Conservation (phyloP, 2,797 vertebrate species). For the Sebastiscus tertius region DNA sequence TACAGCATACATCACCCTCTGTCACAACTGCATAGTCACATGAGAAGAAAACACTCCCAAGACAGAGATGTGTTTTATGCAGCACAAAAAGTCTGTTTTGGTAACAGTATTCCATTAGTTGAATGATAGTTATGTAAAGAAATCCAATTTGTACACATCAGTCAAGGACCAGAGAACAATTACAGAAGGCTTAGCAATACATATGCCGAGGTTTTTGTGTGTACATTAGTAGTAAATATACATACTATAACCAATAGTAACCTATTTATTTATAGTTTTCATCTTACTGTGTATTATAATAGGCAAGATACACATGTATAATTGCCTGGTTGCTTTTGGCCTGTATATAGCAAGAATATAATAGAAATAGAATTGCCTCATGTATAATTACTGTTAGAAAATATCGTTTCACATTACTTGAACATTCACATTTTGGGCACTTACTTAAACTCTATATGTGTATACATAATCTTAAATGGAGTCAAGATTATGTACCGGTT, state of each 20-base stretch:
- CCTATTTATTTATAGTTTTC: constrained; percentile 44
- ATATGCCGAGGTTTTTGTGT: constrained; percentile 16
- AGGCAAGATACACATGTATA: constrained; percentile 41
- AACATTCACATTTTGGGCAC: constrained; percentile 44
- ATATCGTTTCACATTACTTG: constrained; percentile 55
- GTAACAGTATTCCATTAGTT: constrained; percentile 12
- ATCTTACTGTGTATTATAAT: constrained; percentile 44
- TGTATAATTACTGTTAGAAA: constrained; percentile 30
- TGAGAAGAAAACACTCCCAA: neutral
- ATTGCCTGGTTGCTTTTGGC: constrained; percentile 46
- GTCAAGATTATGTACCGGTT: constrained; percentile 31
- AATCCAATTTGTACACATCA: constrained; percentile 11
- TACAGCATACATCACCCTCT: no score
- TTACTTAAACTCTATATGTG: constrained; percentile 32
- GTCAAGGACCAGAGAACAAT: constrained; percentile 1
- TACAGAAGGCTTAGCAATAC: neutral
- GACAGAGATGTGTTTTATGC: constrained; percentile 18
- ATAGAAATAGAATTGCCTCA: constrained; percentile 51
- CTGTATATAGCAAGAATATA: constrained; percentile 63
- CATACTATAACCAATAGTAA: constrained; percentile 34
- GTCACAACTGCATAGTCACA: constrained; percentile 5
- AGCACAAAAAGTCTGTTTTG: constrained; percentile 21
- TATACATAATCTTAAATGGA: constrained; percentile 36
- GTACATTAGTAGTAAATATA: constrained; percentile 50
- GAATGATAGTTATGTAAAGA: constrained; percentile 11